Evolutionary conservation across 2,797 vertebrate genomes (phyloP), one percentile per base, ranked within the genome.

Genomic region (Stomatorhinus walkeri): DNA sequence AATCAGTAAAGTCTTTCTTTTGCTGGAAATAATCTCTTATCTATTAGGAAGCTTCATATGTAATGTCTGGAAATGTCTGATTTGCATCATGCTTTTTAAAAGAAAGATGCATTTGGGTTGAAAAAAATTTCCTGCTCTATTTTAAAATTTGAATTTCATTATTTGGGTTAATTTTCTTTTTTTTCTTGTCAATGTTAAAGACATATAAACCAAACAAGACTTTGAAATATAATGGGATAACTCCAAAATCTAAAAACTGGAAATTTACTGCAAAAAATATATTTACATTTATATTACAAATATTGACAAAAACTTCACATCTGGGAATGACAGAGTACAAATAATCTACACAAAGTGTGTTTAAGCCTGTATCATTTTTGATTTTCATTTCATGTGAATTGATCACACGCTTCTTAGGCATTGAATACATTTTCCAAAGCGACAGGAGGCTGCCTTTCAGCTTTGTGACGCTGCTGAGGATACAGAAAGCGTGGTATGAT

Each of bases 361-460:
- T 16, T 88, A 46, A 48, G 48, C 64, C 10, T 28, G 48, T 88
- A 43, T 88, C 2, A 46, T 68, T 59, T 48, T 87, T 83, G n/a
- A 24, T 36, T 22, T 93, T 93, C 93, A 92, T 91, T 94, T 93
- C 92, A 90, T 85, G 89, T 14, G 6, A 7, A 61, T 22, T n/a
- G 59, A 46, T 81, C 56, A 46, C 56, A 43, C 1, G 8, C 56
- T 85, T 48, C 40, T 24, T 68, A 14, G 28, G 56, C 24, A 84
- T 2, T 28, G 40, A n/a, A 19, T 51, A 48, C 14, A 28, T 64
- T 87, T 43, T 76, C 52, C 43, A 46, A 81, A 72, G 61, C 7
- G 24, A n/a, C 54, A 40, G 28, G 16, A 81, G 68, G 64, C 16
- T 19, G 76, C 12, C 16, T 81, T 16, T 81, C 76, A 81, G 76